Conservation (phyloP, 2,113 vertebrate species). For the Gorsachius goisagi region DNA sequence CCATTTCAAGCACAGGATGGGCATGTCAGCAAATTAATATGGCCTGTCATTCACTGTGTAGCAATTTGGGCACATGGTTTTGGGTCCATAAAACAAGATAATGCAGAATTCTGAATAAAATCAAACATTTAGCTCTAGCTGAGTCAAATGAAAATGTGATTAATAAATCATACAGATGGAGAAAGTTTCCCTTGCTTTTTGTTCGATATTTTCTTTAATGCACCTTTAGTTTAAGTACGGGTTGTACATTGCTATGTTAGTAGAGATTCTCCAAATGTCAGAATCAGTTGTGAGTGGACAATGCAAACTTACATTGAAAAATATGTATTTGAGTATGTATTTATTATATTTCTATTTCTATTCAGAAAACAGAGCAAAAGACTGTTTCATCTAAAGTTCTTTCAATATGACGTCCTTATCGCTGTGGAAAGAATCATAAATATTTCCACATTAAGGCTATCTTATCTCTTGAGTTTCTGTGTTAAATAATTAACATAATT, state of each 20-base stretch:
- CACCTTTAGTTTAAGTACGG: not conserved
- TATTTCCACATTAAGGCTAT: not conserved
- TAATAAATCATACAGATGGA: not conserved
- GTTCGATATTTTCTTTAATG: not conserved
- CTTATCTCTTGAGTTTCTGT: not conserved
- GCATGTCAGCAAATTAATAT: not conserved
- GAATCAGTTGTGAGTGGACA: not conserved
- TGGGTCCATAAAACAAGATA: not conserved
- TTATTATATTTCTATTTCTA: not conserved
- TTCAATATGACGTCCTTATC: not conserved
- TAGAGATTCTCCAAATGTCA: not conserved
- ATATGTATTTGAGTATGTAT: not conserved
- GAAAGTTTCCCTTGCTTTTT: not conserved
- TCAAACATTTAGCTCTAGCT: not conserved
- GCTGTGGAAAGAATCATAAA: not conserved
- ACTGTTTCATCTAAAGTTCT: not conserved
- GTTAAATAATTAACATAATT: not conserved
- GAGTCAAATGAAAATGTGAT: not conserved
- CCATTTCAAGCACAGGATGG: not conserved
- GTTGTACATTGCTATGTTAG: not conserved
- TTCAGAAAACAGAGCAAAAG: not conserved
- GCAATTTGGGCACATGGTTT: not conserved
- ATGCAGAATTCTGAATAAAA: not conserved
- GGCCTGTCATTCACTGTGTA: not conserved
- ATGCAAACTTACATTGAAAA: not conserved